Percentiles rank a stretch among this genome's conserved stretches.
phyloP scores from a whole-genome alignment of 2,113 vertebrate genomes.

The Anoura caudifer region DNA sequence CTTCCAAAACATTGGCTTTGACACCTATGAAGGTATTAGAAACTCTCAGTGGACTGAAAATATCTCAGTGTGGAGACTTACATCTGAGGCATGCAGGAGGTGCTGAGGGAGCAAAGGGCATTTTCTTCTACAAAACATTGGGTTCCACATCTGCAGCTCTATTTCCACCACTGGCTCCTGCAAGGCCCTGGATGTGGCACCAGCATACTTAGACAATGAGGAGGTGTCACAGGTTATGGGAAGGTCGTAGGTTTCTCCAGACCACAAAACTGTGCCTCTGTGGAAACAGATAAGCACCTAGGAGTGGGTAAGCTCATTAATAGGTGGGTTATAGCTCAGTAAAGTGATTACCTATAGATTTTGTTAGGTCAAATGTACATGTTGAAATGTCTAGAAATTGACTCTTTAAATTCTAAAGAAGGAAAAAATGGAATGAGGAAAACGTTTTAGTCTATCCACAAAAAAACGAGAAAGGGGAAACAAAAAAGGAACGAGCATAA shows the following conservation, averaged over 20 bases:
- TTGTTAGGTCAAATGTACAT: neutral
- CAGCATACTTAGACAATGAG: neutral
- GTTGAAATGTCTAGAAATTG: neutral
- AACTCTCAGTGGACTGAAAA: neutral
- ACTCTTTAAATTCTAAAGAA: neutral
- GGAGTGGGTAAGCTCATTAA: neutral
- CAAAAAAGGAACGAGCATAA: neutral
- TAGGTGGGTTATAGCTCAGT: neutral
- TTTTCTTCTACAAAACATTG: neutral
- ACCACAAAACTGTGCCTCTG: neutral
- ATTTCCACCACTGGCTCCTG: neutral
- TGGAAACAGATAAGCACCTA: neutral
- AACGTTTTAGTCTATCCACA: neutral
- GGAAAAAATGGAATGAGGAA: neutral
- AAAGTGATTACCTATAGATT: neutral
- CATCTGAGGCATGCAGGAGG: neutral
- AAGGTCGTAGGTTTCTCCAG: neutral
- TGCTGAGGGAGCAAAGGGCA: neutral
- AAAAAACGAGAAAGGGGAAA: neutral
- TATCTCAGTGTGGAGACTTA: neutral
- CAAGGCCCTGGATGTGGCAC: neutral
- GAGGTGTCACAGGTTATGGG: no score
- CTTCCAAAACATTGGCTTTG: slow-evolving; percentile 51
- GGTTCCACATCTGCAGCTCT: neutral
- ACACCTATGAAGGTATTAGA: slow-evolving; percentile 31